phyloP scores from a whole-genome alignment of 2,113 vertebrate species.

The Menidia beryllina region DNA sequence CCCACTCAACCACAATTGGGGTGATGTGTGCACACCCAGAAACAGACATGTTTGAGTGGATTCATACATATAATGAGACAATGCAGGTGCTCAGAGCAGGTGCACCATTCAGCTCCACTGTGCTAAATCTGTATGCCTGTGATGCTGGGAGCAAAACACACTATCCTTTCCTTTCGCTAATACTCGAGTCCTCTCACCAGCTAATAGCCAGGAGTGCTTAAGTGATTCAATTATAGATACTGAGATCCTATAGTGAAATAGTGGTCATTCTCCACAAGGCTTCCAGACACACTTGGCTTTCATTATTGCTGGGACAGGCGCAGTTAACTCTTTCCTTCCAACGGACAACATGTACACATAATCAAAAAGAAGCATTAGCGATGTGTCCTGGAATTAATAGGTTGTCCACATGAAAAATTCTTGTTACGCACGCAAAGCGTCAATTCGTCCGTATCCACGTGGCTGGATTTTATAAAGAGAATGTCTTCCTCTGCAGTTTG shows the following conservation, averaged over 20 bases:
- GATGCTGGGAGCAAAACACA: conserved; percentile 31
- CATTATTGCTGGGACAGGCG: conserved; percentile 31
- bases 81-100: conserved; percentile 8
- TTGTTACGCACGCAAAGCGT: no score
- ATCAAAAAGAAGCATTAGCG: conserved; percentile 11
- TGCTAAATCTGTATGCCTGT: conserved; percentile 51
- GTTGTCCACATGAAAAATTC: conserved; percentile 4
- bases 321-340: conserved; percentile 31
- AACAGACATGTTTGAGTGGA: neutral
- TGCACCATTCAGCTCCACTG: conserved; percentile 1
- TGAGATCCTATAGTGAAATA: conserved; percentile 63
- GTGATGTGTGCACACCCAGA: neutral
- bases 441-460: neutral
- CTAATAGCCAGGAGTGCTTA: conserved; percentile 66
- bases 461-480: conserved; percentile 36
- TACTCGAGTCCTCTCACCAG: conserved; percentile 39
- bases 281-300: conserved; percentile 13
- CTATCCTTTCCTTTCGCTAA: conserved; percentile 38
- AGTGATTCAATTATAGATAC: conserved; percentile 80
- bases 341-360: neutral
- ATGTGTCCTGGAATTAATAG: neutral
- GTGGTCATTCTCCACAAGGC: conserved; percentile 52
- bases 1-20: conserved; percentile 3
- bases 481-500: conserved; percentile 50
- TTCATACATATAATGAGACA: conserved; percentile 3